These are phyloP conservation scores for Luffia ferchaultella DNA, from an alignment of 2,888 invertebrate genomes.

Conservation along the genomic window DNA sequence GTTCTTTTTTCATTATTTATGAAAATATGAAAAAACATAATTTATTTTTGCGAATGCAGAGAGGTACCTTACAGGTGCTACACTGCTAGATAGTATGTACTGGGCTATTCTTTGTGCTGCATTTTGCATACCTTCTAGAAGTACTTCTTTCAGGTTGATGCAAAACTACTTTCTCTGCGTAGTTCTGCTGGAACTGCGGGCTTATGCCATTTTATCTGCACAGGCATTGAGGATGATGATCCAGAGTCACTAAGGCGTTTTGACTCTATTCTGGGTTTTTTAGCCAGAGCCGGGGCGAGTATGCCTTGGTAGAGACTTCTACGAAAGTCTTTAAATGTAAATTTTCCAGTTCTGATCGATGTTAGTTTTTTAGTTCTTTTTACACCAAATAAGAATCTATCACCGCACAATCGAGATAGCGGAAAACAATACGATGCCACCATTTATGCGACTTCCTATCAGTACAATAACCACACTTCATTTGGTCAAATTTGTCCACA, in stretches of 20 bases:
- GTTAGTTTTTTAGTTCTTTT: not conserved
- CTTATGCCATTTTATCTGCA: not conserved
- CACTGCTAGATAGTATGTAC: not conserved
- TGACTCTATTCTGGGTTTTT: not conserved
- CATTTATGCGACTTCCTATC: slow-evolving; percentile 15
- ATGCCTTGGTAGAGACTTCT: not conserved
- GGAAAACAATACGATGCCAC: slow-evolving; percentile 8
- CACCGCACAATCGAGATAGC: slow-evolving; percentile 11
- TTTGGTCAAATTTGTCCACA: slow-evolving; percentile 16
- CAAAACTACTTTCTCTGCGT: not conserved
- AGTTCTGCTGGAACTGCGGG: not conserved
- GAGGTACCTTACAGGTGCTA: not conserved
- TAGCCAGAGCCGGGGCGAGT: not conserved
- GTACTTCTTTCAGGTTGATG: not conserved
- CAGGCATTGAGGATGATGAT: not conserved
- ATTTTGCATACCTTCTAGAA: not conserved
- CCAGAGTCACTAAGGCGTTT: not conserved
- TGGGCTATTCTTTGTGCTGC: slow-evolving; percentile 1
- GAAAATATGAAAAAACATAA: not conserved
- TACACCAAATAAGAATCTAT: not conserved
- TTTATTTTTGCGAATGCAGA: not conserved
- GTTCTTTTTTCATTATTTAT: not conserved
- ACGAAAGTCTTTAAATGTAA: not conserved
- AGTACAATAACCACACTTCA: slow-evolving; percentile 14
- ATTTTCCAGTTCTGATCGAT: not conserved